phyloP scores from a whole-genome alignment of 2,113 vertebrate species.

The Petrocephalus zakoni region DNA sequence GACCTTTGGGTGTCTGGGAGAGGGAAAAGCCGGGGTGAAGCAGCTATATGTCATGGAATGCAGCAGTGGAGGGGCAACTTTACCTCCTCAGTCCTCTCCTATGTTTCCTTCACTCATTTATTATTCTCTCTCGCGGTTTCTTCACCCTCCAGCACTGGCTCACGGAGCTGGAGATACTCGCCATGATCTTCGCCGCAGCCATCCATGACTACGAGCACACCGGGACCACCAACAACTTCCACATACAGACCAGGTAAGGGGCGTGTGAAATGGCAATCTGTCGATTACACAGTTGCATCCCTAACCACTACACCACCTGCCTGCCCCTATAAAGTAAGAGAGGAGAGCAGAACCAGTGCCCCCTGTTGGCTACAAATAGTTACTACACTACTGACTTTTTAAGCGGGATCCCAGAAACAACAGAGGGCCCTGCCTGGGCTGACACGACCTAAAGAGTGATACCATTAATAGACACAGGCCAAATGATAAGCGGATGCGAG shows the following conservation, averaged over 20 bases:
- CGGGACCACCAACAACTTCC: conserved; percentile 98
- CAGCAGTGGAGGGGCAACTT: background rate
- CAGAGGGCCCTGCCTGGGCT: background rate
- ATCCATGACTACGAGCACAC: conserved; percentile 98
- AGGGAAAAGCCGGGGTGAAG: background rate
- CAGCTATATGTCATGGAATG: background rate
- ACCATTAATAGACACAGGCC: background rate
- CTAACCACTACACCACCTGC: no score
- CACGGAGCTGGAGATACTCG: conserved; percentile 96
- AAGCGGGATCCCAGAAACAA: background rate
- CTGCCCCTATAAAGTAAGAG: background rate
- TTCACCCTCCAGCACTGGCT: conserved; percentile 84
- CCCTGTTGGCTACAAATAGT: background rate
- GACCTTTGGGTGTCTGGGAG: background rate
- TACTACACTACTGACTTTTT: background rate
- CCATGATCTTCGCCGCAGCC: conserved; percentile 93
- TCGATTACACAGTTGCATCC: no score
- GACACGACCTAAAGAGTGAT: background rate
- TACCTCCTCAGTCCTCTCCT: background rate
- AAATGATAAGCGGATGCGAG: background rate
- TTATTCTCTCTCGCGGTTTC: background rate
- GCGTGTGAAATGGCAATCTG: no score
- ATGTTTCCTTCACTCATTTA: background rate
- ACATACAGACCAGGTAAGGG: conserved; percentile 88
- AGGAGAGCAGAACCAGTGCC: background rate